These are phyloP conservation scores for Drosophila subsilvestris DNA, from an alignment of 2,888 invertebrate genomes.

Conservation along the genomic window DNA sequence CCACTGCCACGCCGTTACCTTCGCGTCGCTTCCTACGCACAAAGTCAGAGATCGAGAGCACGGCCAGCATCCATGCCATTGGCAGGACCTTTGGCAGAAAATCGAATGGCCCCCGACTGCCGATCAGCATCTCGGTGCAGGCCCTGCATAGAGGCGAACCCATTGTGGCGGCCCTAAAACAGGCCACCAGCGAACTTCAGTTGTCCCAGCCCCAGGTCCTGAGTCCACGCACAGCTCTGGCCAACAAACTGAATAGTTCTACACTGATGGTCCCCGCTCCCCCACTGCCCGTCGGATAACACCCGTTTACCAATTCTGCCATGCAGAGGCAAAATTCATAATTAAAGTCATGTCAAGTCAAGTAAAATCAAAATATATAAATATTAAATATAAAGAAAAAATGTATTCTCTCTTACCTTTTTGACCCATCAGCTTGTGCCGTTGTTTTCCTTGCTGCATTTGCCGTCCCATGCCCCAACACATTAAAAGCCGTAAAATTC, in stretches of 20 bases:
- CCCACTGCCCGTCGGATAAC: slow-evolving; percentile 24
- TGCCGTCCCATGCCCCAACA: too few relatives aligned
- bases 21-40: slow-evolving; percentile 64
- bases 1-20: slow-evolving; percentile 11
- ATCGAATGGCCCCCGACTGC: slow-evolving; percentile 59
- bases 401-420: too few relatives aligned
- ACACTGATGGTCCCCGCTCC: slow-evolving; percentile 53
- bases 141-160: slow-evolving; percentile 68
- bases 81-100: slow-evolving; percentile 70
- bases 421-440: too few relatives aligned
- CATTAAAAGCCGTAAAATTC: too few relatives aligned
- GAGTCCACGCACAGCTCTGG: slow-evolving; percentile 58
- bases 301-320: slow-evolving; percentile 9
- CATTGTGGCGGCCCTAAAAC: slow-evolving; percentile 64
- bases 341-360: neutral
- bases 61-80: slow-evolving; percentile 69
- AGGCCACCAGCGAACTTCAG: slow-evolving; percentile 65
- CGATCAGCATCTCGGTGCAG: slow-evolving; percentile 67
- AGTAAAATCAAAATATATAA: neutral
- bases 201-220: slow-evolving; percentile 53
- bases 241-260: slow-evolving; percentile 48
- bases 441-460: too few relatives aligned
- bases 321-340: neutral
- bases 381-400: too few relatives aligned
- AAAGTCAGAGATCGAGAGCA: slow-evolving; percentile 62